A percentile compares a stretch with the other conserved stretches of the same genome.
phyloP scores from a whole-genome alignment of 1,140 invertebrate genomes.

The Pseudomyrmex pallidus region DNA sequence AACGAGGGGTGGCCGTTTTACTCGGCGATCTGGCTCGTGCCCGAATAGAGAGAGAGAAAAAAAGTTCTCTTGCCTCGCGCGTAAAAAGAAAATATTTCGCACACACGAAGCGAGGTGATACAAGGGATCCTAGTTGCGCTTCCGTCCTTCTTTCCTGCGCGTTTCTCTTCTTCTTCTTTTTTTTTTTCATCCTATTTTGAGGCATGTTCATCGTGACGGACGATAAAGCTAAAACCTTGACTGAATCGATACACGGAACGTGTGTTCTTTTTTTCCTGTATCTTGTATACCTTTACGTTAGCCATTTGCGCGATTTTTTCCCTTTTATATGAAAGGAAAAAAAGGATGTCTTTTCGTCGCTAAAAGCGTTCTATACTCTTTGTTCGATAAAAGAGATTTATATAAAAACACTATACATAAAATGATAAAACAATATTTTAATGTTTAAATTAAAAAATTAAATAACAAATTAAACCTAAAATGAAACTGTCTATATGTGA shows the following conservation, averaged over 20 bases:
- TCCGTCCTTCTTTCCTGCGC: slow-evolving; percentile 5
- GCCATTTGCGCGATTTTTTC: slow-evolving; percentile 56
- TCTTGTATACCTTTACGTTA: slow-evolving; percentile 31
- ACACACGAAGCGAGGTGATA: slow-evolving; percentile 37
- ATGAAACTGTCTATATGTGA: no score
- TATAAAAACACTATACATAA: no score
- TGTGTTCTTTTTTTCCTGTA: not conserved
- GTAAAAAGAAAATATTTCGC: slow-evolving; percentile 44
- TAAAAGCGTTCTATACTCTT: not conserved
- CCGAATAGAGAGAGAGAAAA: not conserved
- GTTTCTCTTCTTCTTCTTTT: slow-evolving; percentile 23
- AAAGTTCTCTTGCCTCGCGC: slow-evolving; percentile 2
- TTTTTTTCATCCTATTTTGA: slow-evolving; percentile 21
- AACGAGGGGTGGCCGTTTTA: slow-evolving; percentile 52
- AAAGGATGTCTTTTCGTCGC: not conserved
- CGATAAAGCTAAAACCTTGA: slow-evolving; percentile 62
- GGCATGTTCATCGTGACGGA: not conserved
- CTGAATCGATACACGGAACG: slow-evolving; percentile 59
- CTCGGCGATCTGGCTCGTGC: slow-evolving; percentile 15
- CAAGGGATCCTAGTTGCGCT: slow-evolving; percentile 36
- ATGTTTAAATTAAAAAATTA: no score
- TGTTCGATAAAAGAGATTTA: not conserved
- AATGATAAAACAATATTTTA: no score
- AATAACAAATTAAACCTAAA: no score
- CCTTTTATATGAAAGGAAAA: not conserved